Evolutionary conservation across 2,113 vertebrate genomes (phyloP), one percentile per base, ranked within the genome.

Genomic region (Trinectes maculatus): DNA sequence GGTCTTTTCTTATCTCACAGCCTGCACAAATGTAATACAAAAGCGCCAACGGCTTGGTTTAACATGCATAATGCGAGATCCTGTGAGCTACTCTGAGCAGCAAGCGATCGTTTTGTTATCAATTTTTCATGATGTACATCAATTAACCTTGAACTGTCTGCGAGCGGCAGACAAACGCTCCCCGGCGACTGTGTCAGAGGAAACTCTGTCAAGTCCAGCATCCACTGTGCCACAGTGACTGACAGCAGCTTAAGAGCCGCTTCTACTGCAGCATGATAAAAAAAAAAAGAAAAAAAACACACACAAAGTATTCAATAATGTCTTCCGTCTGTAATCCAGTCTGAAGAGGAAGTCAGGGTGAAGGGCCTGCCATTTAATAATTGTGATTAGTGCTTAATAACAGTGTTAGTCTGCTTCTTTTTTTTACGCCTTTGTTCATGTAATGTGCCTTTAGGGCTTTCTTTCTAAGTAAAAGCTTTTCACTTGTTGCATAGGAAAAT

Each of bases 91-190:
- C 46, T 21, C 10, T n/a, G 33, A 61, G 66, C 40, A 36, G 55
- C 57, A 61, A 86, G 72, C 44, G 74, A 85, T 90, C 61, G 60
- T 89, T 83, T 78, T 72, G 47, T 49, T 70, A 80, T 89, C 80
- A 88, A 89, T 89, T 86, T 80, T 88, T 89, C 65, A 91, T 88
- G 71, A 81, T 74, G 75, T 84, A 86, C 83, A 85, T 87, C 66
- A 85, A 87, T 90, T 91, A 89, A 89, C 89, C 87, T 90, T 90
- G 88, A 86, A 87, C 85, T 85, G 86, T 87, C 83, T 79, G 83
- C n/a, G 24, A 77, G 61, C 13, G 3, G 70, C 57, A 83, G 79
- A 69, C 77, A 82, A 89, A 87, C 29, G 57, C 44, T 86, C 84
- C 74, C 76, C 1, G 34, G 64, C 51, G 85, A 72, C 48, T 34